A percentile compares a stretch with the other conserved stretches of the same genome.
Conservation (phyloP, 2,888 invertebrate species). For the Dugesia japonica region DNA sequence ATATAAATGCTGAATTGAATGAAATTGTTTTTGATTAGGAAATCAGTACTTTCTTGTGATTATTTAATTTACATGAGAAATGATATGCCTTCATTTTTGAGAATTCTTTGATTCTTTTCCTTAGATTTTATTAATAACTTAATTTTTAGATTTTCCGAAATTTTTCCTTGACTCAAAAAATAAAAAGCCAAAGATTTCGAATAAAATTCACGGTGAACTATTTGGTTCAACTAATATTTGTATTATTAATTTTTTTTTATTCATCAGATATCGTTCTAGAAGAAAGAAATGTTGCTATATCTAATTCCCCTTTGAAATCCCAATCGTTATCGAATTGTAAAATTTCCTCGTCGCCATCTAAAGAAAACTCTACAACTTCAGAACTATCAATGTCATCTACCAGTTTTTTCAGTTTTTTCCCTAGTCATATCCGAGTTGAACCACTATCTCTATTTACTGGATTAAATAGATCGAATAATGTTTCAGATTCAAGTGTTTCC, state of each 20-base stretch:
- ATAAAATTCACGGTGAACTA: background rate
- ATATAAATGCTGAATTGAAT: too few relatives aligned
- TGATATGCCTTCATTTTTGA: too few relatives aligned
- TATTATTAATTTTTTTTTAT: background rate
- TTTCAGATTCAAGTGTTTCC: background rate
- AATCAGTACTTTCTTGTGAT: too few relatives aligned
- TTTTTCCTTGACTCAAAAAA: background rate
- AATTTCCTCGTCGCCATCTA: background rate
- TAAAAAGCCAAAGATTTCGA: background rate
- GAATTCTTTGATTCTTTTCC: too few relatives aligned
- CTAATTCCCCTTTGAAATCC: background rate
- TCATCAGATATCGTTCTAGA: background rate
- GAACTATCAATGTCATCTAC: background rate
- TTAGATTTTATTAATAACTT: too few relatives aligned
- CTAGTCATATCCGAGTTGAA: background rate
- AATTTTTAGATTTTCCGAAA: background rate
- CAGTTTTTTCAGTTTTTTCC: background rate
- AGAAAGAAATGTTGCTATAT: background rate
- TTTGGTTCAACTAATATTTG: background rate
- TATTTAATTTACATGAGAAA: too few relatives aligned
- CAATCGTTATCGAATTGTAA: background rate
- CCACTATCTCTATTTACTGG: conserved; percentile 1
- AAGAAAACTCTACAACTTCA: background rate
- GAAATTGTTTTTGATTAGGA: too few relatives aligned
- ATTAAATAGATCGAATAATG: background rate